A percentile compares a stretch with the other conserved stretches of the same genome.
Conservation (phyloP, 2,113 vertebrate genomes). For the Indicator indicator region DNA sequence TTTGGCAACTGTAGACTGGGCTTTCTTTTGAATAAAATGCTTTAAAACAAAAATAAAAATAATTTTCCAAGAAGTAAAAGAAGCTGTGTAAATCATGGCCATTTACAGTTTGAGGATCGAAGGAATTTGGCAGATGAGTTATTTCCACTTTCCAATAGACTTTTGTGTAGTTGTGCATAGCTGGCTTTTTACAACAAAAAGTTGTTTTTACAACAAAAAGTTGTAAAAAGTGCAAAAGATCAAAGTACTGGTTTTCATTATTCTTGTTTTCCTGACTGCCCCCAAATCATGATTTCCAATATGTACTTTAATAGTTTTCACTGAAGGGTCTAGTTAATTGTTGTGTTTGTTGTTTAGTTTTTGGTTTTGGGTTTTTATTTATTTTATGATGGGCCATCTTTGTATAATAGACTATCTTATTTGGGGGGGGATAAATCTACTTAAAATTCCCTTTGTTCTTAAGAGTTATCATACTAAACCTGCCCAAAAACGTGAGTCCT, state of each 20-base stretch:
- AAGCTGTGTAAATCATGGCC: not conserved
- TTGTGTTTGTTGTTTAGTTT: too few species aligned
- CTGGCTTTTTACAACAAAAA: not conserved
- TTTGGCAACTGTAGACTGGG: not conserved
- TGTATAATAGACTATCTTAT: not conserved
- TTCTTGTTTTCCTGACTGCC: not conserved
- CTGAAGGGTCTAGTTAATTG: not conserved
- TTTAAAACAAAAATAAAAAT: not conserved
- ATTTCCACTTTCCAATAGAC: not conserved
- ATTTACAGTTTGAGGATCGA: not conserved
- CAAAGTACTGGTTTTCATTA: not conserved
- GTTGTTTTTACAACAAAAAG: not conserved
- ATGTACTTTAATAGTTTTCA: not conserved
- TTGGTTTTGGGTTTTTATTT: too few species aligned
- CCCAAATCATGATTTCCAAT: not conserved
- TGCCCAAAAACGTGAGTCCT: not conserved
- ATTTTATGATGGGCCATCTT: too few species aligned
- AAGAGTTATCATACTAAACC: not conserved
- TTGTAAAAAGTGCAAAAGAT: not conserved
- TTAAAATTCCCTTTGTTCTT: not conserved
- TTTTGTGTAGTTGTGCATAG: not conserved
- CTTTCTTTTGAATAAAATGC: not conserved
- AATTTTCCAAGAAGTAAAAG: not conserved
- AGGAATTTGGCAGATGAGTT: not conserved
- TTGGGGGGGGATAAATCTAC: not conserved